These are phyloP conservation scores for Cephalopachus bancanus DNA, from an alignment of 2,797 vertebrate genomes.

Conservation along the genomic window DNA sequence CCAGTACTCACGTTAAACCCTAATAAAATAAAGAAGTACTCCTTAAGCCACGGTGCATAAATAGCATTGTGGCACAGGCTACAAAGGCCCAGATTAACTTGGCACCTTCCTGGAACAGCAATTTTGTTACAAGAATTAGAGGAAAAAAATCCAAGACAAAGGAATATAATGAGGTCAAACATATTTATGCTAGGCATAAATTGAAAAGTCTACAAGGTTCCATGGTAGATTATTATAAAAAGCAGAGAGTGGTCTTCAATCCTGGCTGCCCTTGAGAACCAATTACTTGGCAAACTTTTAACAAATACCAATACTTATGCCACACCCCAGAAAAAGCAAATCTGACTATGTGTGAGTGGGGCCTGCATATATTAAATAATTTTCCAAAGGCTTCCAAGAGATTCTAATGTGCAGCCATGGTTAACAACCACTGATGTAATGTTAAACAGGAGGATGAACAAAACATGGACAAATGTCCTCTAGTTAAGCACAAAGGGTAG, in stretches of 20 bases:
- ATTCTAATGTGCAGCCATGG: neutral
- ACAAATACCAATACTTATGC: neutral
- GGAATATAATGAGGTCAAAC: neutral
- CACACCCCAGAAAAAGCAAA: neutral
- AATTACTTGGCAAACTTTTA: neutral
- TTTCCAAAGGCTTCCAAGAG: neutral
- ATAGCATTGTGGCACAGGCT: neutral
- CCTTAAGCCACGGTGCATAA: neutral
- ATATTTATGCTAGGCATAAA: neutral
- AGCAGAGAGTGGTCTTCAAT: neutral
- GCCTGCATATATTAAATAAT: neutral
- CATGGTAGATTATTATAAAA: neutral
- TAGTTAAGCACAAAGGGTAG: neutral
- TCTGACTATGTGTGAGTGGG: neutral
- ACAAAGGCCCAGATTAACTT: neutral
- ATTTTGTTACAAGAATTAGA: conserved; percentile 16
- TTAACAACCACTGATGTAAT: neutral
- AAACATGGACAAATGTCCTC: neutral
- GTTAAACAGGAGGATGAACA: neutral
- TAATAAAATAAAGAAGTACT: conserved; percentile 18
- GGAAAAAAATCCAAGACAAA: neutral
- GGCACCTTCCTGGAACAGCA: neutral
- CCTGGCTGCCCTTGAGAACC: neutral
- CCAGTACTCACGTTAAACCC: neutral
- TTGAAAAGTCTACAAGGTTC: neutral